Evolutionary conservation across 2,113 vertebrate genomes (phyloP).

Genomic region (Grammomys surdaster): DNA sequence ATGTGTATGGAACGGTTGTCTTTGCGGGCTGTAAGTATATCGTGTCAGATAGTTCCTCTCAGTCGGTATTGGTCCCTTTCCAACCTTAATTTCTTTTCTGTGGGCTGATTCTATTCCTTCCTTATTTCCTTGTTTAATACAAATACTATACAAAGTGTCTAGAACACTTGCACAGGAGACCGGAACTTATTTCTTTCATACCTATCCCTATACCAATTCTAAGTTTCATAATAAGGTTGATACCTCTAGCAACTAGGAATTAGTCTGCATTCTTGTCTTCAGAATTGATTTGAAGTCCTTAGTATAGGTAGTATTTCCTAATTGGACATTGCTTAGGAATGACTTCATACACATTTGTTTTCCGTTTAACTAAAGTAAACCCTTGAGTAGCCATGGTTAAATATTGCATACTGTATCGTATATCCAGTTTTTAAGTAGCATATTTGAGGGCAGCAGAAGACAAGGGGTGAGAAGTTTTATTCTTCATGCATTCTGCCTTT

Average conservation of each 20-base stretch:
- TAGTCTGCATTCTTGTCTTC: conserved; percentile 23
- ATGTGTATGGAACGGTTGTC: conserved; percentile 85
- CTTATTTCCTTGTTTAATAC: conserved; percentile 4
- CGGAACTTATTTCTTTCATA: not conserved
- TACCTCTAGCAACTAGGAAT: not conserved
- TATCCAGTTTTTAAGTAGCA: not conserved
- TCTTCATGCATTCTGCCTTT: not conserved
- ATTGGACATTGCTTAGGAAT: conserved; percentile 20
- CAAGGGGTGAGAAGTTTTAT: rapidly evolving
- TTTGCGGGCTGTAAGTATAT: conserved; percentile 89
- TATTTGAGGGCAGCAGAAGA: not conserved
- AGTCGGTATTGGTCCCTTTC: not conserved
- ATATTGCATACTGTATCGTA: not conserved
- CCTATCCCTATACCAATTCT: not conserved
- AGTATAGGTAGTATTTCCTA: conserved; percentile 27
- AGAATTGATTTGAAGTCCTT: not conserved
- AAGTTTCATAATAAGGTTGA: conserved; percentile 12
- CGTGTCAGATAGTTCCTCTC: not conserved
- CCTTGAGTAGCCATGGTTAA: not conserved
- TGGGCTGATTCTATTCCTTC: not conserved
- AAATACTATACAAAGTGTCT: not conserved
- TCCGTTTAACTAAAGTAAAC: not conserved
- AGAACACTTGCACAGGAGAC: conserved; percentile 5
- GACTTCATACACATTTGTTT: conserved; percentile 20
- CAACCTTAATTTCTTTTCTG: not conserved